Evolutionary conservation across 2,888 invertebrate genomes (phyloP), one percentile per base, ranked within the genome.

Genomic region (Eugnorisma glareosa): DNA sequence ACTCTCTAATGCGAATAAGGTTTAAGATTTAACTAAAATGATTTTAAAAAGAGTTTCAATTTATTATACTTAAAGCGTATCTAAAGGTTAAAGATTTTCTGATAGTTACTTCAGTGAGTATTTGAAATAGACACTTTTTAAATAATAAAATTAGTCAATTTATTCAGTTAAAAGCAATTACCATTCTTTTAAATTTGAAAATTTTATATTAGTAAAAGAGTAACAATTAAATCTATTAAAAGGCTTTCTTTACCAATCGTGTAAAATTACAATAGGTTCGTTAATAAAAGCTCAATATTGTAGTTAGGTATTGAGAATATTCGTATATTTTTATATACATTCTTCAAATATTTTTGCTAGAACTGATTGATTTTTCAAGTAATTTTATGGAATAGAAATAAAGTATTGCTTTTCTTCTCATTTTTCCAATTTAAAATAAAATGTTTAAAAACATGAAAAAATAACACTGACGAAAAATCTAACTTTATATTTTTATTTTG

Each of bases 221-320:
- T 35, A 21, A n/a, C 40, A 64, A n/a, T 45, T 13, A 13, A 18
- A 7, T 35, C 0, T 13, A 11, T n/a, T n/a, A 21, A 35, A 68
- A 37, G 13, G 15, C 21, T 67, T 72, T 45, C 68, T 21, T 54
- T 51, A 54, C 1, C n/a, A 51, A 72, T 73, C 40, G 31, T 43
- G 43, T 43, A 15, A 43, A 21, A 57, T n/a, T 31, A 54, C 31
- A 54, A 73, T 73, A 10, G 31, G 43, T 54, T 73, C 13, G 10
- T 54, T 35, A n/a, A 73, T 51, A 73, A 57, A 13, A 43, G 21
- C n/a, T 21, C 10, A n/a, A 18, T 24, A 54, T 5, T 54, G 18
- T 43, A 11, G 4, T 24, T 18, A n/a, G 43, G 43, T n/a, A 24
- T 51, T 54, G 28, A 31, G 24, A 31, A 61, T 37, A 37, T 61